phyloP scores from a whole-genome alignment of 2,113 vertebrate species.

The Cyphomyrus plagiostoma region DNA sequence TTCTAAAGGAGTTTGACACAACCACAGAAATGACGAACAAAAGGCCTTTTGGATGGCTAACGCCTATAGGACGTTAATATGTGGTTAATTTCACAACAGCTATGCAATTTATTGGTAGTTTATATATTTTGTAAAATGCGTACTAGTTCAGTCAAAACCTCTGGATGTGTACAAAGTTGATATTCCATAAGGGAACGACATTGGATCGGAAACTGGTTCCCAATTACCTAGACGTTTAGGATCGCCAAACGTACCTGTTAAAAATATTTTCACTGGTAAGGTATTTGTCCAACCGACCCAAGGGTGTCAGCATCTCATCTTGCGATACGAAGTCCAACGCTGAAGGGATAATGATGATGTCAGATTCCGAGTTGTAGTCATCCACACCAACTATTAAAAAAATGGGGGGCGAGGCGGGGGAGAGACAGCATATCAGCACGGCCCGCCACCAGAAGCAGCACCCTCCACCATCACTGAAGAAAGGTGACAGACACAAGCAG shows the following conservation, averaged over 20 bases:
- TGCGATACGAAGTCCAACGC: constrained; percentile 88
- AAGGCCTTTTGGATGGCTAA: neutral
- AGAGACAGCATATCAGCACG: constrained; percentile 49
- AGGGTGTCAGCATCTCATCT: constrained; percentile 88
- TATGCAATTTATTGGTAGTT: neutral
- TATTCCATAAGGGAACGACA: neutral
- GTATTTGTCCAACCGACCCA: constrained; percentile 88
- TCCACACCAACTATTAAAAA: constrained; percentile 87
- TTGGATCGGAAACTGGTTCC: neutral
- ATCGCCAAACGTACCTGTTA: constrained; percentile 67
- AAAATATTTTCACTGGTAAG: constrained; percentile 83
- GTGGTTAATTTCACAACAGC: neutral
- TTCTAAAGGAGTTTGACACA: constrained; percentile 20
- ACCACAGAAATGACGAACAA: neutral
- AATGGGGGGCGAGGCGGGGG: constrained; percentile 47
- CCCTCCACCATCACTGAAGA: neutral
- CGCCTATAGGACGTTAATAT: neutral
- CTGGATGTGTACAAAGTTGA: neutral
- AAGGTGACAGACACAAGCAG: neutral
- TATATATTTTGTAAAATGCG: neutral
- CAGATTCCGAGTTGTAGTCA: constrained; percentile 89
- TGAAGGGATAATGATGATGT: constrained; percentile 86
- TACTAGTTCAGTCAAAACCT: neutral
- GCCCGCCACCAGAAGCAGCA: constrained; percentile 8
- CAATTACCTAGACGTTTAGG: neutral